phyloP scores from a whole-genome alignment of 2,797 vertebrate species.

The Eulemur mongoz region DNA sequence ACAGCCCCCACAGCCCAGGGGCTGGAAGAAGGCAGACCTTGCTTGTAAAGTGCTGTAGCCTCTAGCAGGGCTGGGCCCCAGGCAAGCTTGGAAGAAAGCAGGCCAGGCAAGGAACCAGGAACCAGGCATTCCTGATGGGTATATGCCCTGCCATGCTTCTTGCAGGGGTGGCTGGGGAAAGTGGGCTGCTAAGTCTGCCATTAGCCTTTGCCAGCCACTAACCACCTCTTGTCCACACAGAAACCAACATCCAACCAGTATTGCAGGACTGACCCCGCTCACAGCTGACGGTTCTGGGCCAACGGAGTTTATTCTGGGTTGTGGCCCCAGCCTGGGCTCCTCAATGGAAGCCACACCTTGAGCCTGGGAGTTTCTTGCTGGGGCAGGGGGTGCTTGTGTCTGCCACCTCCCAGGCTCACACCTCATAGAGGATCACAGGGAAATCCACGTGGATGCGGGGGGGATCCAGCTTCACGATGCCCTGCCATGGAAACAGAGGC shows the following conservation, averaged over 20 bases:
- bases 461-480: conserved; percentile 94
- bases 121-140: conserved; percentile 32
- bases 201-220: conserved; percentile 44
- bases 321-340: conserved; percentile 59
- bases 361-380: conserved; percentile 65
- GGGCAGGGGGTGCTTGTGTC: conserved; percentile 65
- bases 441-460: conserved; percentile 98
- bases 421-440: conserved; percentile 96
- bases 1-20: conserved; percentile 37
- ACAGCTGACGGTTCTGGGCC: conserved; percentile 63
- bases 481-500: conserved; percentile 85
- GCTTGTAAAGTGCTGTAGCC: conserved; percentile 76
- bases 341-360: conserved; percentile 59
- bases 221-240: conserved; percentile 17
- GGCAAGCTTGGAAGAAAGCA: conserved; percentile 66
- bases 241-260: conserved; percentile 47
- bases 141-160: conserved; percentile 14
- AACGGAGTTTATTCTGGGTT: conserved; percentile 59
- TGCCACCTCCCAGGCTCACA: conserved; percentile 85
- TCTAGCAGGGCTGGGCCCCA: conserved; percentile 54
- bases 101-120: conserved; percentile 52
- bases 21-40: conserved; percentile 64
- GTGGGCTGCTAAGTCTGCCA: conserved; percentile 6
- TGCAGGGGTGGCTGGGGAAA: not conserved
- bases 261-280: not conserved